These are phyloP conservation scores for Scotopteryx bipunctaria DNA, from an alignment of 2,888 invertebrate genomes.

Conservation along the genomic window DNA sequence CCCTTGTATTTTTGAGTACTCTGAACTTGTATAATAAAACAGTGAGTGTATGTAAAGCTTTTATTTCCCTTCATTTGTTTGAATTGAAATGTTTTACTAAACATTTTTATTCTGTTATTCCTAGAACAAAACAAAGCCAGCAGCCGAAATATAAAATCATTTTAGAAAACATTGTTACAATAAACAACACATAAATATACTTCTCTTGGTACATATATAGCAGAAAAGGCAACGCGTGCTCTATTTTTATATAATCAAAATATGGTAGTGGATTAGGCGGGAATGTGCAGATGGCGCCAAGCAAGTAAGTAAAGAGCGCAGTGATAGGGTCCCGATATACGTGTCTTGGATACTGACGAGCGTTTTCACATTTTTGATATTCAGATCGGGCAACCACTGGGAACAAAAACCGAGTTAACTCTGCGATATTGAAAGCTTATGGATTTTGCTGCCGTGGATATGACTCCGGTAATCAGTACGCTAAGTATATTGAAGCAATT, in stretches of 20 bases:
- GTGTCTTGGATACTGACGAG: constrained; percentile 79
- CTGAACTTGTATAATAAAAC: too few species aligned
- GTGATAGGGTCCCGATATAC: constrained; percentile 82
- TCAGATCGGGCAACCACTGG: constrained; percentile 78
- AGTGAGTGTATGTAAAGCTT: too few species aligned
- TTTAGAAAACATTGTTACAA: constrained; percentile 10
- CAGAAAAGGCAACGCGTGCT: constrained; percentile 45
- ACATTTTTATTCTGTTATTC: too few species aligned
- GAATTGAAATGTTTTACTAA: too few species aligned
- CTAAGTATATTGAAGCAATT: constrained; percentile 45
- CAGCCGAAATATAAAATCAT: constrained; percentile 13
- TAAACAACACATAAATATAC: constrained; percentile 9
- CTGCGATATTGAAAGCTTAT: constrained; percentile 81
- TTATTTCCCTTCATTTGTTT: too few species aligned
- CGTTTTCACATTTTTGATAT: constrained; percentile 81
- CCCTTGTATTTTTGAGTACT: not conserved
- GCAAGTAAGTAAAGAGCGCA: constrained; percentile 80
- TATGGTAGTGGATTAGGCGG: constrained; percentile 77
- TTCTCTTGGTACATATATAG: constrained; percentile 20
- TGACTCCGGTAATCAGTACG: constrained; percentile 62
- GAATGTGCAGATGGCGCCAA: constrained; percentile 79
- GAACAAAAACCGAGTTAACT: constrained; percentile 81
- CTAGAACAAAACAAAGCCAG: too few species aligned
- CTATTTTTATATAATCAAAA: constrained; percentile 75
- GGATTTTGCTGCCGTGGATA: constrained; percentile 75